Conservation (phyloP, 2,797 vertebrate species). For the Gouania willdenowi region DNA sequence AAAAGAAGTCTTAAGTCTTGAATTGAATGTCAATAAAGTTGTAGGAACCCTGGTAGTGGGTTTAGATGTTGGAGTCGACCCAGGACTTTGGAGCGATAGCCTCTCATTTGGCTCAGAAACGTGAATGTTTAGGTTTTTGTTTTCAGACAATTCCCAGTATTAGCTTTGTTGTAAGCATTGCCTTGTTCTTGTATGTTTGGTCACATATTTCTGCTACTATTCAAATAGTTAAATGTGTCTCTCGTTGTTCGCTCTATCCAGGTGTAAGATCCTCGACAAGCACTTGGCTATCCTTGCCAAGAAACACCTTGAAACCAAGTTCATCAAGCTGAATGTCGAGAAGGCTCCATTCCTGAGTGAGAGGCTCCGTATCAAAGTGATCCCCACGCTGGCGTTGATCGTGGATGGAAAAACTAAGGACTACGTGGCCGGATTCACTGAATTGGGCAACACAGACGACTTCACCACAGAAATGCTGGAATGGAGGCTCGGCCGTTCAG, state of each 20-base stretch:
- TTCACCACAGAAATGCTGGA: conserved; percentile 93
- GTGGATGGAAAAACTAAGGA: conserved; percentile 94
- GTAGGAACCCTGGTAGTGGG: no score
- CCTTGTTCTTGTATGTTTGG: no score
- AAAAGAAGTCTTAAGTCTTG: no score
- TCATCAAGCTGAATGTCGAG: conserved; percentile 93
- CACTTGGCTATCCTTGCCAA: conserved; percentile 87
- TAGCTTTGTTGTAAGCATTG: no score
- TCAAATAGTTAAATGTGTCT: neutral
- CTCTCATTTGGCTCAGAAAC: no score
- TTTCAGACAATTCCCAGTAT: no score
- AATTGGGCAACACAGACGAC: conserved; percentile 94
- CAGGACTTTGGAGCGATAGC: no score
- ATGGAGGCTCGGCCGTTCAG: conserved; percentile 92
- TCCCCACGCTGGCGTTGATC: conserved; percentile 90
- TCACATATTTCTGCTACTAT: neutral
- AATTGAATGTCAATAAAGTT: no score
- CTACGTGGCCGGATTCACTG: conserved; percentile 90
- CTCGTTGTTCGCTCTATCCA: no score
- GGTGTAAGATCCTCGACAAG: conserved; percentile 94
- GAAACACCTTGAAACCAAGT: conserved; percentile 96
- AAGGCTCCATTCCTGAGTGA: conserved; percentile 95
- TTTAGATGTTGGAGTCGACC: no score
- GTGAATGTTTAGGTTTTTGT: no score
- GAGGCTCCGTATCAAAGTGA: conserved; percentile 88